phyloP scores from a whole-genome alignment of 2,113 vertebrate genomes.

The Rutilus rutilus region DNA sequence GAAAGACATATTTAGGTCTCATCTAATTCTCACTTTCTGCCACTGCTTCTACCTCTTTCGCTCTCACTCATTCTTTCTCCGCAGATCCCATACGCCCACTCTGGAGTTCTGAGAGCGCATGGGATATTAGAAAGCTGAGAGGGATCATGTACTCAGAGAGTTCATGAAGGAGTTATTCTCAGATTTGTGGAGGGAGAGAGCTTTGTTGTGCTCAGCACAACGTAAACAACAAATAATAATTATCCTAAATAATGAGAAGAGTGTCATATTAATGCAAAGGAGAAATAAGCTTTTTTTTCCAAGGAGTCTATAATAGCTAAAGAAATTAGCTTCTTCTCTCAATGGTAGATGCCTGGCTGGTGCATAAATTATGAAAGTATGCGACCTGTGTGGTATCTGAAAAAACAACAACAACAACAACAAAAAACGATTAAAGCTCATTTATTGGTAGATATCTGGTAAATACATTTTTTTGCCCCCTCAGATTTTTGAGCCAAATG shows the following conservation, averaged over 20 bases:
- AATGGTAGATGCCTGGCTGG: not conserved
- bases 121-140: slow-evolving; percentile 49
- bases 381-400: too few relatives aligned
- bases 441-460: not conserved
- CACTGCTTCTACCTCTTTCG: slow-evolving; percentile 14
- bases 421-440: not conserved
- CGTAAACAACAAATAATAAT: slow-evolving; percentile 26
- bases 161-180: slow-evolving; percentile 52
- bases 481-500: too few relatives aligned
- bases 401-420: not conserved
- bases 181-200: slow-evolving; percentile 31
- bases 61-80: slow-evolving; percentile 11
- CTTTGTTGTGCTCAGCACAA: slow-evolving; percentile 2
- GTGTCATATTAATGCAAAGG: not conserved
- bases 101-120: slow-evolving; percentile 39
- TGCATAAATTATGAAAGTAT: not conserved
- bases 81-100: slow-evolving; percentile 47
- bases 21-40: slow-evolving; percentile 20
- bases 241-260: not conserved
- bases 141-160: slow-evolving; percentile 37
- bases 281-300: not conserved
- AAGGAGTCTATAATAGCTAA: not conserved
- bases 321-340: not conserved
- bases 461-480: too few relatives aligned
- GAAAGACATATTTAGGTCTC: not conserved